Evolutionary conservation across 2,888 invertebrate genomes (phyloP), one percentile per base, ranked within the genome.

Genomic region (Coleophora deauratella): DNA sequence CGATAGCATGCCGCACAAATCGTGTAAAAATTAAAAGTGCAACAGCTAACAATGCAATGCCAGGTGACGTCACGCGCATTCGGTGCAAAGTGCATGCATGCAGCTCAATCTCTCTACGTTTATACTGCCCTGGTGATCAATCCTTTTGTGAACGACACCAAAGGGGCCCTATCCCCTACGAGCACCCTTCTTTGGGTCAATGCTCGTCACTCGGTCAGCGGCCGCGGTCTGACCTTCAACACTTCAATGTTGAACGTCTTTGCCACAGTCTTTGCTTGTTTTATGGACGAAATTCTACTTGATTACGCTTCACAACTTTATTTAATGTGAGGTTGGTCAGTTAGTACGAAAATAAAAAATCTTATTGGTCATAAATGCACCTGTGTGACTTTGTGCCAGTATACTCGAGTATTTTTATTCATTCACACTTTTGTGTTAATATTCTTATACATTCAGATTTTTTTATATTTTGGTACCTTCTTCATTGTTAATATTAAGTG

Each of bases 1-100:
- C 21, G 21, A 21, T 21, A 21, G 3, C 21, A 21, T 21, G 21
- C 21, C 21, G 21, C 21, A 21, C 21, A 21, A 21, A 21, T 21
- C 21, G 21, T 37, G 57, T 52, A 57, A 59, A 70, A 62, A 62
- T 66, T 57, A 69, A 72, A 69, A 70, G 47, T 71, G 67, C 72
- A 78, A 59, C 55, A 56, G 66, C 67, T 69, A 80, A 82, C 82
- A 84, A 82, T 82, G 75, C 82, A 70, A 55, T 60, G 62, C 64
- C 64, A 62, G 47, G 52, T 80, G 77, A 79, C 84, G 81, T 82
- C 81, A 84, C 58, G 54, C 62, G 63, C 72, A 72, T 78, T 80
- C 81, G 73, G 82, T 84, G 85, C 84, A 85, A 82, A 84, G 85
- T 85, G 85, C 84, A 84, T 80, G 75, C 66, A 79, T 81, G 81